Evolutionary conservation across 2,113 vertebrate species (phyloP).

Genomic region (Zosterops japonicus): DNA sequence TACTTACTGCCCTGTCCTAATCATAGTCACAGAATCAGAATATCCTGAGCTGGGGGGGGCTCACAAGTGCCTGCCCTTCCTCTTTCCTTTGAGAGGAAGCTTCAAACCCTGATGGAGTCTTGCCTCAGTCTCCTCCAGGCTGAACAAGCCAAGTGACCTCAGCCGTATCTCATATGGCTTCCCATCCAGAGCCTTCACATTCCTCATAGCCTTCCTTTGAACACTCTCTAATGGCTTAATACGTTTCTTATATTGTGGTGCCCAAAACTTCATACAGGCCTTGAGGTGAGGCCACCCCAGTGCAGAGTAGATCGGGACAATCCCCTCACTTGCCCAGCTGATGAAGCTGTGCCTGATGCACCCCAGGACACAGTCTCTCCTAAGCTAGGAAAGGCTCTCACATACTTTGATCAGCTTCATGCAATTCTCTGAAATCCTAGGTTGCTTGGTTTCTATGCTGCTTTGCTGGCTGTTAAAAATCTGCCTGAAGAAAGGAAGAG

Average conservation of each 20-base stretch:
- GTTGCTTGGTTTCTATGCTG: background rate
- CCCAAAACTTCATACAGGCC: background rate
- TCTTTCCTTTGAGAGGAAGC: background rate
- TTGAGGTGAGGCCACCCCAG: background rate
- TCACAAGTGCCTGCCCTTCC: background rate
- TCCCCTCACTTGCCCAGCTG: accelerated
- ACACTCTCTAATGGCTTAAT: background rate
- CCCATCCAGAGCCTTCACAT: background rate
- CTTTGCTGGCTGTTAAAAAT: background rate
- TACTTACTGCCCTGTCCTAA: background rate
- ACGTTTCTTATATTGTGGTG: background rate
- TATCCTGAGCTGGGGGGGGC: background rate
- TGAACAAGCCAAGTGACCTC: background rate
- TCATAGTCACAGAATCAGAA: background rate
- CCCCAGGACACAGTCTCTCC: too few species aligned
- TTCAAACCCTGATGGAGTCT: background rate
- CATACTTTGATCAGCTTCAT: background rate
- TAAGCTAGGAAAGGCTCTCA: background rate
- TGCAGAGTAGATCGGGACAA: accelerated
- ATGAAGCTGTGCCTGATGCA: background rate
- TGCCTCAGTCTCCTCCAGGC: background rate
- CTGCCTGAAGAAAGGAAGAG: background rate
- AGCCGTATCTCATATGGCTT: background rate
- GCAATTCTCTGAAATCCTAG: background rate
- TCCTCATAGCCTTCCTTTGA: background rate